Base-by-base conservation (phyloP, 2,888 invertebrate species). In the Sycophila texana region DNA sequence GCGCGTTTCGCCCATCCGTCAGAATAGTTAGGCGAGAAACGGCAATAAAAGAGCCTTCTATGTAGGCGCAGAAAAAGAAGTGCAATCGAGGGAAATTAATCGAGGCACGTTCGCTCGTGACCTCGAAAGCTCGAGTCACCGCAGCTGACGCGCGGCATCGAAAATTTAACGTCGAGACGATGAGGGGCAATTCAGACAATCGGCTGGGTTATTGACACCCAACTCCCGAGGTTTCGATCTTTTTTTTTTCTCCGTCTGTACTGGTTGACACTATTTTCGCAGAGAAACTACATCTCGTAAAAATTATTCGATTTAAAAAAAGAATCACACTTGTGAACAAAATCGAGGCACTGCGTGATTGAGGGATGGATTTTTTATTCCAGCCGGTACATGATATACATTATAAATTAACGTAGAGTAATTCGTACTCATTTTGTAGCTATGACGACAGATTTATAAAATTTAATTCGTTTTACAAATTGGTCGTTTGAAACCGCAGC, bases 81-180 rank as follows among this genome's bases (percentile, higher is more conserved):
- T 60, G 20, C 47, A 22, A 67, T 10, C 47, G 65, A 47, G 60
- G 51, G n/a, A 26, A n/a, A 60, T 76, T 71, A 77, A 77, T 65
- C 63, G 65, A 72, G 55, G 58, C 77, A 77, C 61, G 60, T 73
- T 71, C 55, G 20, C 61, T 66, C 47, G 73, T 63, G 78, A 78
- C 78, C 78, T 67, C 68, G 74, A 72, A 60, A 68, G 49, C 39
- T n/a, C 16, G 26, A 61, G 26, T 5, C 39, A 10, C 26, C 20
- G 12, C 39, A 22, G 10, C 30, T 39, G 39, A n/a, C 13, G 22
- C 51, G 51, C 30, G 26, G 67, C 53, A 75, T 60, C 57, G 63
- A 53, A 58, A 70, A 76, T 68, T 73, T 61, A 67, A 47, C 55
- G 67, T 47, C 77, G 73, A 60, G 66, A 77, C 72, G 51, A 18